These are phyloP conservation scores for Cosmorhoe ocellata DNA, from an alignment of 2,888 invertebrate genomes.

Conservation along the genomic window DNA sequence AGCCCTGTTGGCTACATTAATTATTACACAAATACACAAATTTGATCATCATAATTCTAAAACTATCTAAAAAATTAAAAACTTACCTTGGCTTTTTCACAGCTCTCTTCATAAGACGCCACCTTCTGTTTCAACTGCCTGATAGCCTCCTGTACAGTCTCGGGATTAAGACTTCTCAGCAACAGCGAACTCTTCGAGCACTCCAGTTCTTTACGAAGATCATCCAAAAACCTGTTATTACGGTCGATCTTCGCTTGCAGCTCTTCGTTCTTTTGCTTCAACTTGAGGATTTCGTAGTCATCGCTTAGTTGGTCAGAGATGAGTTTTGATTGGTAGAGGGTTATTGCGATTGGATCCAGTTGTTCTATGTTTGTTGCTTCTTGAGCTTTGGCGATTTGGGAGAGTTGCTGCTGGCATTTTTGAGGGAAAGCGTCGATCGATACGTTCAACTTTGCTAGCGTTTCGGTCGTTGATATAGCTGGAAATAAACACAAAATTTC, in stretches of 20 bases:
- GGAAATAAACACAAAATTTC: constrained; percentile 8
- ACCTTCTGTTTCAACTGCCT: constrained; percentile 67
- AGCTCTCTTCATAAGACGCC: constrained; percentile 66
- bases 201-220: constrained; percentile 56
- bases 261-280: constrained; percentile 61
- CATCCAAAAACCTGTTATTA: constrained; percentile 59
- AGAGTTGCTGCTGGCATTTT: constrained; percentile 58
- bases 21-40: too few species aligned
- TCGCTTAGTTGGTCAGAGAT: constrained; percentile 52
- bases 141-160: constrained; percentile 62
- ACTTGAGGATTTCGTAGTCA: constrained; percentile 63
- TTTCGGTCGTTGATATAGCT: constrained; percentile 57
- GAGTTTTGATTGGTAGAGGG: constrained; percentile 52
- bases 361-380: constrained; percentile 42
- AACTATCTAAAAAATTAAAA: too few species aligned
- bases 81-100: constrained; percentile 61
- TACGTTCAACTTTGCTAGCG: constrained; percentile 57
- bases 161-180: constrained; percentile 56
- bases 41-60: too few species aligned
- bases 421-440: constrained; percentile 60
- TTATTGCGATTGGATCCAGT: constrained; percentile 58
- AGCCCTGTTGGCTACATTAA: too few species aligned
- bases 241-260: constrained; percentile 63
- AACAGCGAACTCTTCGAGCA: constrained; percentile 51
- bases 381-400: constrained; percentile 47